Evolutionary conservation across 2,113 vertebrate species (phyloP), one percentile per base, ranked within the genome.

Genomic region (Ramphastos sulfuratus): DNA sequence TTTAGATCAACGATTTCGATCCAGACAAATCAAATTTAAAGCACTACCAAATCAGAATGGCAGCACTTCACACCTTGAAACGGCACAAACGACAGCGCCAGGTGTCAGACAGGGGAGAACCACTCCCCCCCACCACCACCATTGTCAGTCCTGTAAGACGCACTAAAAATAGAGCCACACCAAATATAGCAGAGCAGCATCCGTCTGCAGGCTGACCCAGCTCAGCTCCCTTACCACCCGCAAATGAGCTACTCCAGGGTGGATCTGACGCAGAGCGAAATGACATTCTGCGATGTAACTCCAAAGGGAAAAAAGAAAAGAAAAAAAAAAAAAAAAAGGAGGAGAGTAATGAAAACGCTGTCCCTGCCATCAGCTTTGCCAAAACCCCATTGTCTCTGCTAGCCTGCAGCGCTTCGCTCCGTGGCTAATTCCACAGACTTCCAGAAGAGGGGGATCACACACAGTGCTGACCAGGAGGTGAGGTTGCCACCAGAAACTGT

Each of bases 371-470:
- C 2, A 5, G 31, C 3, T 60, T 17, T 74, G 69, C 79, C 72
- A 4, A 31, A 75, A 16, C 19, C 72, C 92, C 31, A 84, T 96
- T 95, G 94, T 94, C 77, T 79, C 56, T 1, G 69, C 48, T 25
- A 1, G 8, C 1, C 63, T 23, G 71, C 54, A 46, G 6, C 20
- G 0, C 59, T 66, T 54, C 42, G 37, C 82, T 80, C 46, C 25
- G 0, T 2, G 8, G 35, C 88, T 81, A 89, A 33, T 96, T 85
- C 95, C 93, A 8, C 33, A 48, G 86, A 2, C 72, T 31, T 1
- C 95, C 94, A 96, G 96, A 73, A 97, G 96, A 93, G 95, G 95
- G 96, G 85, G 92, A 92, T 89, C 91, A 88, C 80, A 90, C 20
- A 95, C 91, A 93, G 81, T 15, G 14, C 86, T 95, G 91, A 20